phyloP scores from a whole-genome alignment of 2,888 invertebrate species.

The Tenthredo livida region DNA sequence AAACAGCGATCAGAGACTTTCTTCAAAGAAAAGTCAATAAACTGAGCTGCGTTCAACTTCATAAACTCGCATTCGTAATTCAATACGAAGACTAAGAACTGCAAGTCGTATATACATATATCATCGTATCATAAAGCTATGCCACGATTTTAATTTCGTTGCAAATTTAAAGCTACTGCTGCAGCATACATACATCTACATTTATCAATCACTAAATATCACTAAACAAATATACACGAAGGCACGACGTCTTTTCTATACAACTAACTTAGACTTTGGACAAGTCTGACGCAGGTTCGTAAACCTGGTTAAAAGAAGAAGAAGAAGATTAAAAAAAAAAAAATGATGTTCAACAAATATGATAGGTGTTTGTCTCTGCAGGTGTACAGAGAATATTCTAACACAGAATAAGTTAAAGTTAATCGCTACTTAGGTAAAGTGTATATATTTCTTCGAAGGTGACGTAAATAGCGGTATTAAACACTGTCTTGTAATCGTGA shows the following conservation, averaged over 20 bases:
- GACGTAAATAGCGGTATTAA: background rate
- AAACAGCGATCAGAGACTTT: background rate
- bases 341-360: background rate
- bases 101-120: conserved; percentile 1
- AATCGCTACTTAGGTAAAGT: background rate
- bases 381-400: background rate
- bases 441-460: background rate
- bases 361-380: background rate
- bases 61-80: background rate
- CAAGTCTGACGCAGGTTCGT: background rate
- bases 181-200: background rate
- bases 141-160: background rate
- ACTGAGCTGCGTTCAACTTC: background rate
- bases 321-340: background rate
- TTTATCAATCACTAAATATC: background rate
- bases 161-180: background rate
- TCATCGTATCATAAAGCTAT: background rate
- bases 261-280: background rate
- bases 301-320: background rate
- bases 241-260: background rate
- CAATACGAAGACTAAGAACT: conserved; percentile 15
- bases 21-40: conserved; percentile 18
- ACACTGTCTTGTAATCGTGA: background rate
- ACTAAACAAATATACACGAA: background rate
- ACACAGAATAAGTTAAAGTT: conserved; percentile 3